Base-by-base conservation (phyloP, 2,113 vertebrate genomes). In the Bagarius yarrelli region DNA sequence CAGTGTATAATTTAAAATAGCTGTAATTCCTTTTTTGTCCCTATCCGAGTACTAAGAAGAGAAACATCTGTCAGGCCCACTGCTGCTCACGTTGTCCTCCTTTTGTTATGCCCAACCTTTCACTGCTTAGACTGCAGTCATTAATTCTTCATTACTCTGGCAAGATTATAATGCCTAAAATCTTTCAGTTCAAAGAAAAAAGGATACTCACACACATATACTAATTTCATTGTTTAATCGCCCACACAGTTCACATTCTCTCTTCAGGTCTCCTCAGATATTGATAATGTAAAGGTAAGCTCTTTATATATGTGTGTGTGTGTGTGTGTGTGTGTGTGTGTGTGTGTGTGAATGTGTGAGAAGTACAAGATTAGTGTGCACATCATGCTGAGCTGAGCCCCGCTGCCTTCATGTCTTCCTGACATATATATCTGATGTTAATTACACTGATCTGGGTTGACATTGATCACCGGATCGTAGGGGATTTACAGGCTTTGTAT, bases 401-500 rank as follows among this genome's bases (percentile, higher is more conserved):
- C 80, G 73, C 57, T 85, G 78, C 76, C 78, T 69, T 55, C 34
- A 83, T 76, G 85, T 87, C 80, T 79, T 53, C 78, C 83, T 89
- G 84, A 88, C 85, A 74, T 83, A 83, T 82, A 83, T 87, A 84
- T 87, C 69, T 85, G 85, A 89, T 91, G 86, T 89, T 92, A 91
- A 91, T 92, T 91, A 89, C 87, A 85, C 83, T 88, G 87, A 91
- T 92, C 86, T 88, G 87, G 91, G 87, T 89, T 71, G 85, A 88
- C 89, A 85, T 70, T 83, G 83, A 88, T 80, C 88, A 60, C 32
- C 74, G 61, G 64, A 84, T 80, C 83, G 82, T 89, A 83, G 60
- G 75, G 86, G 88, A 86, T 77, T 70, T 78, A 72, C 80, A 88
- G 84, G 83, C 83, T 83, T 89, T 90, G n/a, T 84, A 91, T 91